Conservation (phyloP, 2,888 invertebrate species). For the Tipula unca region DNA sequence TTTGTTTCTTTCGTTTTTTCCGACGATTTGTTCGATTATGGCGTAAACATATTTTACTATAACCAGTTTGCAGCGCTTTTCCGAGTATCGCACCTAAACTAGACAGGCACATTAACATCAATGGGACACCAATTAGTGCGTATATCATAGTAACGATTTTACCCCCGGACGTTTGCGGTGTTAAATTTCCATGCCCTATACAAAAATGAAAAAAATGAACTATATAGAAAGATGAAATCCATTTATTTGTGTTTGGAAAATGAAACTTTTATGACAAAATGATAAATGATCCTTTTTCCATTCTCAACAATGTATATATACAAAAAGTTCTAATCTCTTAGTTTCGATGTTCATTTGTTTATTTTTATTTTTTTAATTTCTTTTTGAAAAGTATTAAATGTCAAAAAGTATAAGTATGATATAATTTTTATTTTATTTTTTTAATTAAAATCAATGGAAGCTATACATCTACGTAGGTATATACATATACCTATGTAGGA, state of each 20-base stretch:
- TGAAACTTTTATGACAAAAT: conserved; percentile 8
- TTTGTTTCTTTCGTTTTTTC: conserved; percentile 27
- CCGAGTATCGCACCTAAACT: conserved; percentile 76
- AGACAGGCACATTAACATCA: conserved; percentile 78
- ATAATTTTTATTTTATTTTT: not conserved
- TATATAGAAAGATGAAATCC: not conserved
- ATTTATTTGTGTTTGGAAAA: not conserved
- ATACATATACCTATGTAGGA: too few relatives aligned
- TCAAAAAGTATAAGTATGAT: not conserved
- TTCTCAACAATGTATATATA: not conserved
- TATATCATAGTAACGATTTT: conserved; percentile 79
- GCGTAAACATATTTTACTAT: conserved; percentile 29
- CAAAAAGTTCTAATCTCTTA: not conserved
- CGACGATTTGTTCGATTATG: not conserved
- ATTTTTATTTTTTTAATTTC: not conserved
- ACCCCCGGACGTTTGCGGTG: conserved; percentile 73
- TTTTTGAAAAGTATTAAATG: not conserved
- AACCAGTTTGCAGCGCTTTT: conserved; percentile 60
- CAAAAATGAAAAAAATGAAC: conserved; percentile 22
- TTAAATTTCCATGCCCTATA: conserved; percentile 76
- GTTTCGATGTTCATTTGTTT: not conserved
- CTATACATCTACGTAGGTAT: too few relatives aligned
- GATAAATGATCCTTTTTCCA: not conserved
- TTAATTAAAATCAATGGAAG: not conserved
- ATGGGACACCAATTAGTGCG: conserved; percentile 78